Percentiles rank a stretch among this genome's conserved stretches.
phyloP scores from a whole-genome alignment of 2,888 invertebrate species.

The Tuta absoluta region DNA sequence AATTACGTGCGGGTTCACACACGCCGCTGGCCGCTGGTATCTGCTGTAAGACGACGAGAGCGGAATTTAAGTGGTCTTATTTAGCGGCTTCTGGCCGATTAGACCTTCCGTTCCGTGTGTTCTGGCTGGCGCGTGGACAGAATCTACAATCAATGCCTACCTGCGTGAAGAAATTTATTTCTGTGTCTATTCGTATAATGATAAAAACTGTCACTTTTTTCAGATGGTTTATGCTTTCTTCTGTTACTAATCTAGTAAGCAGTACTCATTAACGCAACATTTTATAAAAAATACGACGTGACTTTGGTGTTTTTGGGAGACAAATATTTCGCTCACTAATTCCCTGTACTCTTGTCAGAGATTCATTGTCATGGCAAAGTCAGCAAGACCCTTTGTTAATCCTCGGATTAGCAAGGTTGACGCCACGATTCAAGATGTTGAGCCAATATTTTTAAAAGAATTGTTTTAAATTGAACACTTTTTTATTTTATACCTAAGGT shows the following conservation, averaged over 20 bases:
- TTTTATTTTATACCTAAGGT: too few species aligned
- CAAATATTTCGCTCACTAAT: too few species aligned
- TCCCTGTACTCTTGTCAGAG: not conserved
- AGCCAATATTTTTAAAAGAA: not conserved
- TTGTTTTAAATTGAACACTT: too few species aligned
- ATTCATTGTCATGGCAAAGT: not conserved
- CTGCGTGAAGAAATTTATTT: conserved; percentile 38
- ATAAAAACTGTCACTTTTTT: not conserved
- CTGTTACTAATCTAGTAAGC: too few species aligned
- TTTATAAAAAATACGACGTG: too few species aligned
- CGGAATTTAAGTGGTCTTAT: conserved; percentile 79
- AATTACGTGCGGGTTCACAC: conserved; percentile 70
- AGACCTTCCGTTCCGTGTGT: conserved; percentile 51
- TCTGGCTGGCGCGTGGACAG: conserved; percentile 59
- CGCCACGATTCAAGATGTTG: not conserved
- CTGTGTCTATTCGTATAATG: not conserved
- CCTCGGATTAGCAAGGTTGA: not conserved
- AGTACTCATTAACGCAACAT: too few species aligned
- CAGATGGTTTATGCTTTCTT: not conserved
- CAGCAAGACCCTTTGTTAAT: not conserved
- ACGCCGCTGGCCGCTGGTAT: conserved; percentile 69
- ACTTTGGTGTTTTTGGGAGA: too few species aligned
- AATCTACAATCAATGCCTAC: conserved; percentile 62
- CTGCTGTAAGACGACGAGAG: conserved; percentile 66
- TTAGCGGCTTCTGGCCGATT: conserved; percentile 66